Conservation (phyloP, 2,797 vertebrate species). For the Dermochelys coriacea region DNA sequence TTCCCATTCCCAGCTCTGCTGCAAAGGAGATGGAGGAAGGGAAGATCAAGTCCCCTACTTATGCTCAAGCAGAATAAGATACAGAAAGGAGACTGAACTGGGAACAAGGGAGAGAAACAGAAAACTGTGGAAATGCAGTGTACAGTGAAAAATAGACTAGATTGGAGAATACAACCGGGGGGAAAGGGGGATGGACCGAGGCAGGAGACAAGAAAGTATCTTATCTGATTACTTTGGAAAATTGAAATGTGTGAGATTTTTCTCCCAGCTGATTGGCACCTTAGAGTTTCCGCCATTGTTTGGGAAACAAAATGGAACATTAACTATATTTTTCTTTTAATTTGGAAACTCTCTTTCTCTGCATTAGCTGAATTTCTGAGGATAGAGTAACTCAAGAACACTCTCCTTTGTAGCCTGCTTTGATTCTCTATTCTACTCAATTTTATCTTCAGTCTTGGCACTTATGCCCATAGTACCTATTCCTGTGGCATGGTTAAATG, state of each 20-base stretch:
- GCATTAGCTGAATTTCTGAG: neutral
- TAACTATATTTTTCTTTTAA: neutral
- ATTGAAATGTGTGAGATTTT: neutral
- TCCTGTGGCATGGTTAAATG: neutral
- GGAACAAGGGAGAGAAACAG: neutral
- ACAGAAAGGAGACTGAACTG: neutral
- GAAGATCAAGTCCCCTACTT: neutral
- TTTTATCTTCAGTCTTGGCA: neutral
- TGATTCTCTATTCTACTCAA: neutral
- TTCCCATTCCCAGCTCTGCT: neutral
- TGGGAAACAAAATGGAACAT: neutral
- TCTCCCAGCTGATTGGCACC: neutral
- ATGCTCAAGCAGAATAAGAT: neutral
- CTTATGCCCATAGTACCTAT: neutral
- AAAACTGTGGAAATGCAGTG: neutral
- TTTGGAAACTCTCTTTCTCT: fast-evolving
- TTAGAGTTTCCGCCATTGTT: neutral
- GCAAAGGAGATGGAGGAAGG: neutral
- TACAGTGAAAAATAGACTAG: neutral
- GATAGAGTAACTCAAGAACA: neutral
- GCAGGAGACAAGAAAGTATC: neutral
- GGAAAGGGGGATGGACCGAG: neutral
- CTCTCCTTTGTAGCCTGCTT: neutral
- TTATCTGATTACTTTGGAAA: neutral
- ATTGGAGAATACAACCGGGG: neutral